A percentile compares a stretch with the other conserved stretches of the same genome.
These are phyloP conservation scores for Gambusia holbrooki DNA, from an alignment of 2,113 vertebrate species.

Conservation along the genomic window DNA sequence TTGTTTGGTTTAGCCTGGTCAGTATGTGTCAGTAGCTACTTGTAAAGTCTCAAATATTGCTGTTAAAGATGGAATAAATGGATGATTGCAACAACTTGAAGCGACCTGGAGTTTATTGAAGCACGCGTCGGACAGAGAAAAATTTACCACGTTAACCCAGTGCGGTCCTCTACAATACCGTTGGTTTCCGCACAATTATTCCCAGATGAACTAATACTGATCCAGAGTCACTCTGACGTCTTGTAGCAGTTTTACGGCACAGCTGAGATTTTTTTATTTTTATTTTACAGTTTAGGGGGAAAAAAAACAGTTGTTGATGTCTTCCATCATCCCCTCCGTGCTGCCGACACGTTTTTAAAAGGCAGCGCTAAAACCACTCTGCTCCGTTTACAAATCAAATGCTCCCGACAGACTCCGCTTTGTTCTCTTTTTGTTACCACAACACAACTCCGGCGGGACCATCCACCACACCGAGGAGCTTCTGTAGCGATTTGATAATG, in stretches of 20 bases:
- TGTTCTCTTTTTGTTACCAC: background rate
- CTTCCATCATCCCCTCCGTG: background rate
- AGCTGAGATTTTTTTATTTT: conserved; percentile 4
- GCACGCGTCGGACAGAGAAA: no score
- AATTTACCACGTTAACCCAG: no score
- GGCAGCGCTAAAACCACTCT: background rate
- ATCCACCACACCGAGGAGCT: conserved; percentile 28
- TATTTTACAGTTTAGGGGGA: background rate
- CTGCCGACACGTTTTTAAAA: background rate
- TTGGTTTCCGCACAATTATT: no score
- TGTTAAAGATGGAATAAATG: no score
- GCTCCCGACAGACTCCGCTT: background rate
- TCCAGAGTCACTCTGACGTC: background rate
- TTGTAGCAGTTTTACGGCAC: conserved; percentile 2
- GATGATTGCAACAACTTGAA: no score
- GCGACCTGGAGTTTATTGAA: no score
- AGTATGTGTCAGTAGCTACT: no score
- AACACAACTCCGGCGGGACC: background rate
- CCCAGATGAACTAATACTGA: conserved; percentile 1
- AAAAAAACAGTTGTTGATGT: background rate
- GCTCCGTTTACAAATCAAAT: conserved; percentile 7
- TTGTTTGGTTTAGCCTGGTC: no score
- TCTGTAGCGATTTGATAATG: conserved; percentile 55
- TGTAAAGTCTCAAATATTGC: no score
- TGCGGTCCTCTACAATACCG: no score